A percentile compares a stretch with the other conserved stretches of the same genome.
phyloP scores from a whole-genome alignment of 2,888 invertebrate species.

The Athalia circularis region DNA sequence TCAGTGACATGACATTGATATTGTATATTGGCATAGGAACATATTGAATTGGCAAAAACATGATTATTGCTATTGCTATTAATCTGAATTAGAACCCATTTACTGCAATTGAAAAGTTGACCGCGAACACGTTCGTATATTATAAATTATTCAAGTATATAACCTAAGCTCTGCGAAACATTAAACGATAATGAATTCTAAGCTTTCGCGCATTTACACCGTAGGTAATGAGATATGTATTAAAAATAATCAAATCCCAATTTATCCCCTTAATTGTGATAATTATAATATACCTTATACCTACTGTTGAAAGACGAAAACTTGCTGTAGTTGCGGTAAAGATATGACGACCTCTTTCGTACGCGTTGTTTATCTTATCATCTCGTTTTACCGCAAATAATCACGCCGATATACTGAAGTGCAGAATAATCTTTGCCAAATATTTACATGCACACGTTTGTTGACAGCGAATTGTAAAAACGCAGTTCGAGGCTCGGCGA shows the following conservation, averaged over 20 bases:
- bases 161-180: background rate
- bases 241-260: background rate
- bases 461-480: no score
- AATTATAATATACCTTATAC: no score
- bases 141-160: conserved; percentile 6
- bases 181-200: conserved; percentile 2
- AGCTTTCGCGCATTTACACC: background rate
- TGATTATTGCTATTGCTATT: conserved; percentile 34
- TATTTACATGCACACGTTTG: background rate
- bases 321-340: background rate
- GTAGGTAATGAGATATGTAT: background rate
- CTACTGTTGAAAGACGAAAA: no score
- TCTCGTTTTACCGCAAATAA: conserved; percentile 19
- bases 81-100: conserved; percentile 31
- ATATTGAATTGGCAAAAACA: conserved; percentile 10
- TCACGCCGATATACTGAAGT: background rate
- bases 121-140: background rate
- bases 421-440: background rate
- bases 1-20: background rate
- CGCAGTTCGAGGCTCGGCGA: no score
- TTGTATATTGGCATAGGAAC: background rate
- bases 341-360: conserved; percentile 30
- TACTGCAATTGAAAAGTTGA: conserved; percentile 32
- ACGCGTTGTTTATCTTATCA: conserved; percentile 33
- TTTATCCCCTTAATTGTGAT: no score